These are phyloP conservation scores for Sebastes taczanowskii DNA, from an alignment of 2,797 vertebrate genomes.

Conservation along the genomic window DNA sequence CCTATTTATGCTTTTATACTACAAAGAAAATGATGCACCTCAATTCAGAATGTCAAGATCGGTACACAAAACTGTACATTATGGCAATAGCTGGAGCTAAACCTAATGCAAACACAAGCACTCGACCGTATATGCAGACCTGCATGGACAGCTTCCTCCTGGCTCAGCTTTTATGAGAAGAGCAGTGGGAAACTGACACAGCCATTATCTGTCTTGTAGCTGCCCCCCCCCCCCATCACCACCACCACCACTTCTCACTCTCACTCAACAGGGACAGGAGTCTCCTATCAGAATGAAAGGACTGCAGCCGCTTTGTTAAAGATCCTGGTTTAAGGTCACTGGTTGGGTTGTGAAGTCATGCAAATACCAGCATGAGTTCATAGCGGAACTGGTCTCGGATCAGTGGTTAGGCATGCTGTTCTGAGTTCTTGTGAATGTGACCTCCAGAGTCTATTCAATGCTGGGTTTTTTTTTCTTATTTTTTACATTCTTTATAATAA, in stretches of 20 bases:
- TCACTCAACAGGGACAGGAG: conserved; percentile 46
- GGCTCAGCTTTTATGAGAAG: conserved; percentile 72
- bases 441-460: neutral
- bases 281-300: conserved; percentile 37
- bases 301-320: conserved; percentile 20
- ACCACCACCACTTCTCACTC: conserved; percentile 24
- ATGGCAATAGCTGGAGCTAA: neutral
- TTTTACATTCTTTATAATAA: conserved; percentile 12
- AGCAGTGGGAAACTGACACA: conserved; percentile 70
- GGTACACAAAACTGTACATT: neutral
- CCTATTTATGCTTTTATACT: neutral
- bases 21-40: neutral
- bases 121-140: neutral
- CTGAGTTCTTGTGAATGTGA: neutral
- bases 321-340: conserved; percentile 34
- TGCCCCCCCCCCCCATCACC: neutral
- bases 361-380: conserved; percentile 32
- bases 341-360: conserved; percentile 25
- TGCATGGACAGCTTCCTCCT: conserved; percentile 36
- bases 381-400: conserved; percentile 24
- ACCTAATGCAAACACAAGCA: neutral
- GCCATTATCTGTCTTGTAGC: conserved; percentile 52
- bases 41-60: neutral
- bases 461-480: neutral
- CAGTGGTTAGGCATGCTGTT: neutral